These are phyloP conservation scores for Archegozetes longisetosus DNA, from an alignment of 1,140 invertebrate genomes.

Conservation along the genomic window DNA sequence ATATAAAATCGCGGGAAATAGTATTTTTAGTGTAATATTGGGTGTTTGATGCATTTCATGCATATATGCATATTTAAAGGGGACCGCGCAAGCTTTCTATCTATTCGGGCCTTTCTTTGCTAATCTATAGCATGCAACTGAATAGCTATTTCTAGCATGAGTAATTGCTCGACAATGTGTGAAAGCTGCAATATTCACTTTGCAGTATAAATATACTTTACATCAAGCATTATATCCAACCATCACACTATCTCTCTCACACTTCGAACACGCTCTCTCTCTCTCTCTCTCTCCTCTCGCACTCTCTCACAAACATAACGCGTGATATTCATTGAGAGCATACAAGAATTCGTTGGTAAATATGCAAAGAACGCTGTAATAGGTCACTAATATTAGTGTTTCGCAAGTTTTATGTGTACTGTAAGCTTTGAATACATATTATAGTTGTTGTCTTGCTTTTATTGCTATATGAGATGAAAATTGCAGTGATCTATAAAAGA, in stretches of 20 bases:
- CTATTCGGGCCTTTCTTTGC: not conserved
- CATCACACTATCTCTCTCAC: not conserved
- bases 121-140: not conserved
- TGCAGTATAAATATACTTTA: not conserved
- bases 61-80: not conserved
- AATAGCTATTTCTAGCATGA: not conserved
- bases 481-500: not conserved
- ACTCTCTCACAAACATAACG: not conserved
- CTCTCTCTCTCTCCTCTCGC: not conserved
- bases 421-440: not conserved
- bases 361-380: not conserved
- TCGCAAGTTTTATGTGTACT: not conserved
- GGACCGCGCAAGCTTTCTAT: too few species aligned
- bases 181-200: not conserved
- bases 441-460: not conserved
- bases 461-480: not conserved
- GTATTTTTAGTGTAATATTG: not conserved
- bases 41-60: not conserved
- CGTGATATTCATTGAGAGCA: not conserved
- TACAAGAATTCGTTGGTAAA: not conserved
- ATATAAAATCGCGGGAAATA: not conserved
- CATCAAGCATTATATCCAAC: not conserved
- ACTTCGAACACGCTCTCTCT: not conserved
- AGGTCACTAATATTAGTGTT: not conserved
- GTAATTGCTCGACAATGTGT: not conserved